A percentile compares a stretch with the other conserved stretches of the same genome.
Evolutionary conservation across 2,797 vertebrate genomes (phyloP).

Genomic region (Thamnophis elegans): DNA sequence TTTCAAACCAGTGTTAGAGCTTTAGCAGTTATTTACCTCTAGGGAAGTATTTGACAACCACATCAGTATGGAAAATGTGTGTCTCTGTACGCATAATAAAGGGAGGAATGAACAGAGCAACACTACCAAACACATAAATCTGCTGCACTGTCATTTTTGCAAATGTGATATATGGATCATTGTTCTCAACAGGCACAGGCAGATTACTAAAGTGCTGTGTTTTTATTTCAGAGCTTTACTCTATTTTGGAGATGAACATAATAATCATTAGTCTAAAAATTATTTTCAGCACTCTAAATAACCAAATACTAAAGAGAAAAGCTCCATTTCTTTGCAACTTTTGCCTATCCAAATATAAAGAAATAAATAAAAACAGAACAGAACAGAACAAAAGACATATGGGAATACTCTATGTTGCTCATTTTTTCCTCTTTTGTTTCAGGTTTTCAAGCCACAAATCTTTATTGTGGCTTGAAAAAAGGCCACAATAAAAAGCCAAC

Average conservation of each 20-base stretch:
- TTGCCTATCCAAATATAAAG: background rate
- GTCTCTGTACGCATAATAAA: background rate
- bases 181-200: background rate
- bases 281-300: background rate
- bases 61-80: background rate
- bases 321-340: background rate
- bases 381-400: background rate
- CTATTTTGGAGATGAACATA: background rate
- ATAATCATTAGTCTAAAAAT: background rate
- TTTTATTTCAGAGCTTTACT: background rate
- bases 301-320: background rate
- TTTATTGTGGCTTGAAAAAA: background rate
- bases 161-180: background rate
- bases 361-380: background rate
- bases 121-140: background rate
- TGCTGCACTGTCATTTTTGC: background rate
- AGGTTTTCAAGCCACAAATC: fast-evolving
- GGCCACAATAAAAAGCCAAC: background rate
- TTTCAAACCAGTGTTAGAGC: background rate
- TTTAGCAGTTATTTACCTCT: background rate
- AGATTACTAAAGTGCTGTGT: background rate
- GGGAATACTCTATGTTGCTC: background rate
- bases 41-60: background rate
- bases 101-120: background rate
- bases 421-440: background rate